A percentile compares a stretch with the other conserved stretches of the same genome.
Evolutionary conservation across 2,797 vertebrate genomes (phyloP).

Genomic region (Urophycis tenuis): DNA sequence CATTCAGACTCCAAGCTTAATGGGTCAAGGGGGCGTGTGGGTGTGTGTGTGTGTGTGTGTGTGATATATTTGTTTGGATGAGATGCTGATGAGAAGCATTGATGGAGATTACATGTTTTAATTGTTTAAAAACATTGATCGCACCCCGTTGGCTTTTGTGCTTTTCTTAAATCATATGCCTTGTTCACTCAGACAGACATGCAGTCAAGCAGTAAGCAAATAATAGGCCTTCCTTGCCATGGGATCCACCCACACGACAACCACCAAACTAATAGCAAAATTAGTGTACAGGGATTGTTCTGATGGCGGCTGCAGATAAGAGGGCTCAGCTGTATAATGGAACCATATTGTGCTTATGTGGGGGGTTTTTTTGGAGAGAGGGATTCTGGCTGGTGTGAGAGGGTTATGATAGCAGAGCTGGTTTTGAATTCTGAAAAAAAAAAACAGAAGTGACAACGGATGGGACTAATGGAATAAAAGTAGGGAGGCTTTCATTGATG

Average conservation of each 20-base stretch:
- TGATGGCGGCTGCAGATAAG: background rate
- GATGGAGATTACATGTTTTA: background rate
- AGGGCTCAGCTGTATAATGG: background rate
- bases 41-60: background rate
- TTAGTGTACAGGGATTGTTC: background rate
- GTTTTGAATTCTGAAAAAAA: background rate
- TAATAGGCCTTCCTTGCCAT: background rate
- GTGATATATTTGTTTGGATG: background rate
- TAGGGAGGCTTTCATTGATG: background rate
- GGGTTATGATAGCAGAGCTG: background rate
- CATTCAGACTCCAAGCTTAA: conserved; percentile 35
- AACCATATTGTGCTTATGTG: background rate
- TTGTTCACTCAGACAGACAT: background rate
- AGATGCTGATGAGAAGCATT: background rate
- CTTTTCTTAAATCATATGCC: background rate
- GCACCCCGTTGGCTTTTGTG: background rate
- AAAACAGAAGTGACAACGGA: background rate
- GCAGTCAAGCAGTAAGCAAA: background rate
- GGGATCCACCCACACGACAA: background rate
- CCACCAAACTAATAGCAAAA: background rate
- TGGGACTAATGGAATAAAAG: background rate
- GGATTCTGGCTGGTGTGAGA: background rate
- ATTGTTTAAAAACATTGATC: background rate
- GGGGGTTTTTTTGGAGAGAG: background rate
- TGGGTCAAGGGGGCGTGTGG: conserved; percentile 26